A percentile compares a stretch with the other conserved stretches of the same genome.
phyloP scores from a whole-genome alignment of 2,797 vertebrate genomes.

The Argya squamiceps region DNA sequence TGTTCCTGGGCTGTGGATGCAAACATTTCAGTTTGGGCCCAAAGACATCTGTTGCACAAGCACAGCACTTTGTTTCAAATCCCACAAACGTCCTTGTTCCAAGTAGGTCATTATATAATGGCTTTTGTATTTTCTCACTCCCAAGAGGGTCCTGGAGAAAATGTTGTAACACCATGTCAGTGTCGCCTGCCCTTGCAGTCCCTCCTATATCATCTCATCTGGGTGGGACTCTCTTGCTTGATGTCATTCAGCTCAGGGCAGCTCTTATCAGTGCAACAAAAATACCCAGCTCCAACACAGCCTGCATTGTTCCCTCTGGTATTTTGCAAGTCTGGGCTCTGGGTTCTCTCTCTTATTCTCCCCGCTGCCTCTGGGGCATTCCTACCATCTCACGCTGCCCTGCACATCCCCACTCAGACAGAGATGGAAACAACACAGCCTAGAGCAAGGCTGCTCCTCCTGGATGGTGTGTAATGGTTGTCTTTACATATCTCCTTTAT shows the following conservation, averaged over 20 bases:
- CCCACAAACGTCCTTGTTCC: background rate
- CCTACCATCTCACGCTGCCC: background rate
- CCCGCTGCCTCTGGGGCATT: fast-evolving
- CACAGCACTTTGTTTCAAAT: background rate
- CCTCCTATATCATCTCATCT: background rate
- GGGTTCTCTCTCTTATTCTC: background rate
- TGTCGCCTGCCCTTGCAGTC: background rate
- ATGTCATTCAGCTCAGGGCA: background rate
- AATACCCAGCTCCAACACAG: background rate
- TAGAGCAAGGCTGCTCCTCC: background rate
- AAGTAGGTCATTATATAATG: constrained; percentile 37
- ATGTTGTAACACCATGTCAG: background rate
- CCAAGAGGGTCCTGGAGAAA: background rate
- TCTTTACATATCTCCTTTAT: background rate
- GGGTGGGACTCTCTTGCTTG: background rate
- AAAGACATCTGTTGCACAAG: background rate
- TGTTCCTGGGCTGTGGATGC: background rate
- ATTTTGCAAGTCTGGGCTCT: background rate
- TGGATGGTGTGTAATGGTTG: fast-evolving
- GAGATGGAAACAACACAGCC: background rate
- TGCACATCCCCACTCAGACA: background rate
- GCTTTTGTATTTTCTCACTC: constrained; percentile 5
- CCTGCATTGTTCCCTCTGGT: background rate
- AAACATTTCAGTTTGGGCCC: background rate
- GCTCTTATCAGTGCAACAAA: background rate